Percentiles rank a stretch among this genome's conserved stretches.
These are phyloP conservation scores for Clavelina lepadiformis DNA, from an alignment of 23 tunicate genomes.

Conservation along the genomic window DNA sequence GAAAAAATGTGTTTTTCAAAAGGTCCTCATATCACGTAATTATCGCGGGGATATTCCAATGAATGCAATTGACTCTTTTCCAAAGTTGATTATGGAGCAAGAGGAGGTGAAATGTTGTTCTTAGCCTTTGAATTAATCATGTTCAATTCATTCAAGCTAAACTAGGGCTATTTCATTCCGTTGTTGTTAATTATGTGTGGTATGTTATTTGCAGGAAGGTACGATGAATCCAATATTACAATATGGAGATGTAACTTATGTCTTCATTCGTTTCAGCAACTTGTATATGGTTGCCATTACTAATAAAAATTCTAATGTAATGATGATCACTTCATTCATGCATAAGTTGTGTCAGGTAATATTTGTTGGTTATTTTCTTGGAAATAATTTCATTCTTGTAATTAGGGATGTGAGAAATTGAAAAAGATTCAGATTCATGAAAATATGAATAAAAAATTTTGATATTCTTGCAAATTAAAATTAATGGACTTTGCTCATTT, in stretches of 20 bases:
- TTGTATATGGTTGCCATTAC: conserved; percentile 96
- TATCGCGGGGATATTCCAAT: conserved; percentile 95
- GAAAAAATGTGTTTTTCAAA: conserved; percentile 3
- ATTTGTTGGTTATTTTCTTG: conserved; percentile 8
- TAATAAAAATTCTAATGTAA: conserved; percentile 87
- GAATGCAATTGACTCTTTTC: conserved; percentile 91
- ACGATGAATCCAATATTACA: conserved; percentile 69
- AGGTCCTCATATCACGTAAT: conserved; percentile 94
- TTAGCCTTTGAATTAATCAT: neutral
- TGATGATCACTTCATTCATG: conserved; percentile 91
- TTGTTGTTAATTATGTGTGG: conserved; percentile 10
- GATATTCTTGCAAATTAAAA: no score
- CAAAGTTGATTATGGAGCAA: conserved; percentile 83
- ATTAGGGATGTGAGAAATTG: no score
- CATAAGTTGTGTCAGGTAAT: conserved; percentile 90
- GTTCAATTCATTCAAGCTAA: neutral
- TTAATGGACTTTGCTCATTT: no score
- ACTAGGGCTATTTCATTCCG: neutral
- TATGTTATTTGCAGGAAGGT: conserved; percentile 84
- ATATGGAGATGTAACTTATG: conserved; percentile 83
- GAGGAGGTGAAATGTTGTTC: conserved; percentile 61
- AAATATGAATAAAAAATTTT: no score
- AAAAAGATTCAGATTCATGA: no score
- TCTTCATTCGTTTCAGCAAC: conserved; percentile 77
- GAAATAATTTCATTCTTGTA: no score